Conservation (phyloP, 1,140 invertebrate genomes). For the Cydia strobilella region DNA sequence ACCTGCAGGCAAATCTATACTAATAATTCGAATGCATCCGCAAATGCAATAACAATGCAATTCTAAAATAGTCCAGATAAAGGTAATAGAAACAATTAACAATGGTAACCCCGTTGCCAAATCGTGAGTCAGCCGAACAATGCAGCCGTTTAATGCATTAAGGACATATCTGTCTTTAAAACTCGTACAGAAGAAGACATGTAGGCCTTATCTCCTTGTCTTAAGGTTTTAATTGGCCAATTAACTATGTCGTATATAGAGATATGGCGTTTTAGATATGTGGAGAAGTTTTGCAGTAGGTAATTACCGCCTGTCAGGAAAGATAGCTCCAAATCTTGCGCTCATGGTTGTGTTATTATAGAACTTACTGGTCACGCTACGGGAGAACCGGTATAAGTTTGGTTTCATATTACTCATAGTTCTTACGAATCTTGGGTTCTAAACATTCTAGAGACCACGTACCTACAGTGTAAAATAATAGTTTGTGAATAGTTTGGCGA, state of each 20-base stretch:
- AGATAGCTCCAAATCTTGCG: slow-evolving; percentile 14
- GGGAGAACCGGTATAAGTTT: neutral
- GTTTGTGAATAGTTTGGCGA: too few relatives aligned
- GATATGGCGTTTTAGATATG: neutral
- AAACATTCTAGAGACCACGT: too few relatives aligned
- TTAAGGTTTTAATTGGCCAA: neutral
- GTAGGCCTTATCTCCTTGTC: neutral
- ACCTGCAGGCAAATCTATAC: neutral
- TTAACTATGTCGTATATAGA: neutral
- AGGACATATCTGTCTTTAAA: neutral
- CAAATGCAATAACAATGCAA: slow-evolving; percentile 26
- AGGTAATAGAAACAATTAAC: slow-evolving; percentile 41
- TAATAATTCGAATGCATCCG: slow-evolving; percentile 9
- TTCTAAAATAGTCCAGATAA: slow-evolving; percentile 31
- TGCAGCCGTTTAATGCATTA: neutral
- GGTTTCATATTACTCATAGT: neutral
- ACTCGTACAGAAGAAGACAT: neutral
- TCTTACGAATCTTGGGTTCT: too few relatives aligned
- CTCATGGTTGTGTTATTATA: neutral
- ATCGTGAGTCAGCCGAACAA: slow-evolving; percentile 37
- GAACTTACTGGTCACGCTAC: neutral
- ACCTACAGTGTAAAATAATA: too few relatives aligned
- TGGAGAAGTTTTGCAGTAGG: neutral
- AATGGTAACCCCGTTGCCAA: slow-evolving; percentile 38
- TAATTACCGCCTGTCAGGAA: slow-evolving; percentile 18